These are phyloP conservation scores for Uloborus plumipes DNA, from an alignment of 2,888 invertebrate genomes.

Conservation along the genomic window DNA sequence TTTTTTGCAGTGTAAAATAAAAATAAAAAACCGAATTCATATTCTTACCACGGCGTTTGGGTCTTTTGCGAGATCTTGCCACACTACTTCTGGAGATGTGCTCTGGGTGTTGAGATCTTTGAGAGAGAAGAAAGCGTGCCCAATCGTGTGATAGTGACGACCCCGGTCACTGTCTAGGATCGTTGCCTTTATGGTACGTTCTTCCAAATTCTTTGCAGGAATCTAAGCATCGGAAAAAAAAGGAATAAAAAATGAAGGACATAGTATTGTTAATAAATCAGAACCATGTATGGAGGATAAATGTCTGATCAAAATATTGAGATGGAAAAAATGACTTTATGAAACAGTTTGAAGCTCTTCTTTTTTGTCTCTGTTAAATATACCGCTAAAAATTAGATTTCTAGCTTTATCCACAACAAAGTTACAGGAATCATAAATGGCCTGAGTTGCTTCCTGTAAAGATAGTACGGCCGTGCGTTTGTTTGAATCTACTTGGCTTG, in stretches of 20 bases:
- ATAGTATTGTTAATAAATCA: too few relatives aligned
- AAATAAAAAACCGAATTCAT: background rate
- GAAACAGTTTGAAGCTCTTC: background rate
- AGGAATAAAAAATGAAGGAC: slow-evolving; percentile 63
- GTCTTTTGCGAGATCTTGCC: slow-evolving; percentile 70
- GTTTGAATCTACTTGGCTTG: too few relatives aligned
- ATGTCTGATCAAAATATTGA: too few relatives aligned
- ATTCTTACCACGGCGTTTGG: slow-evolving; percentile 44
- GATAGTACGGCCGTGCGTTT: too few relatives aligned
- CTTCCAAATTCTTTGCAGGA: slow-evolving; percentile 79
- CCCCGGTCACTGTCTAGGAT: slow-evolving; percentile 81
- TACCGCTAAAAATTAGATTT: too few relatives aligned
- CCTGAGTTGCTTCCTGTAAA: too few relatives aligned
- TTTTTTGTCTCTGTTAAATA: too few relatives aligned
- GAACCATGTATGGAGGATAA: too few relatives aligned
- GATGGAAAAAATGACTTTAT: too few relatives aligned
- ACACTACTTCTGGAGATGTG: slow-evolving; percentile 59
- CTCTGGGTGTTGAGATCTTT: slow-evolving; percentile 73
- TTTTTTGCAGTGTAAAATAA: too few relatives aligned
- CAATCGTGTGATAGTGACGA: slow-evolving; percentile 78
- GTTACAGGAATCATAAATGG: too few relatives aligned
- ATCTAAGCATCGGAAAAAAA: slow-evolving; percentile 74
- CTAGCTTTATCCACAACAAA: too few relatives aligned
- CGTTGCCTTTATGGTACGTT: slow-evolving; percentile 80
- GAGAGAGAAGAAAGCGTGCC: slow-evolving; percentile 80